Base-by-base conservation (phyloP, 2,888 invertebrate species). In the Nomada goodeniana region DNA sequence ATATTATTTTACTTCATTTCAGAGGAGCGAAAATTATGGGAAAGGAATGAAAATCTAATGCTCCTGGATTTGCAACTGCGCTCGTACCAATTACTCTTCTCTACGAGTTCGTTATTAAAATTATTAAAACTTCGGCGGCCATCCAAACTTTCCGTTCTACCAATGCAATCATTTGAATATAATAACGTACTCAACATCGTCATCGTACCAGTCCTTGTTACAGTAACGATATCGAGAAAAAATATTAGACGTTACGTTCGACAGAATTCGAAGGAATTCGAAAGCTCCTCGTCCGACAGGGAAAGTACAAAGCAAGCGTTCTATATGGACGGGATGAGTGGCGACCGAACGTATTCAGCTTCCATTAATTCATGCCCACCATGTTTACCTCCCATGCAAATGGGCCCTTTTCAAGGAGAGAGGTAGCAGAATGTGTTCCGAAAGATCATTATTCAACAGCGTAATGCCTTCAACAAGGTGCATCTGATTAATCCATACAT, bases 401-500 rank as follows among this genome's bases (percentile, higher is more conserved):
- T 76, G 50, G 57, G 36, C 7, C 1, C 18, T 15, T 36, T 36
- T 36, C 7, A 36, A 36, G 42, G 26, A 71, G 76, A 55, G 63
- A 36, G 47, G 36, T 20, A n/a, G 55, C 23, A 13, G 52, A 55
- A 69, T 64, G 18, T 42, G 59, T 65, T 65, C 29, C 53, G 76
- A 69, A 69, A 69, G 69, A 77, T 65, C 72, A 65, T 77, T 72
- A 72, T 77, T 77, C 72, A 67, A 60, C 42, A 18, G 71, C 10
- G 52, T 77, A 72, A 77, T 77, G 23, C 53, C 76, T 72, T 53
- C 20, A 26, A 77, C 76, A 47, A 72, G 60, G 65, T 60, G 65
- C 60, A 72, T 72, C 29, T 61, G 63, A 76, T 69, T 69, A 63
- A 69, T 76, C 47, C 63, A 50, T 69, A 55, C 67, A 20, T 55